Evolutionary conservation across 2,888 invertebrate genomes (phyloP), one percentile per base, ranked within the genome.

Genomic region (Phrixothrix hirtus): DNA sequence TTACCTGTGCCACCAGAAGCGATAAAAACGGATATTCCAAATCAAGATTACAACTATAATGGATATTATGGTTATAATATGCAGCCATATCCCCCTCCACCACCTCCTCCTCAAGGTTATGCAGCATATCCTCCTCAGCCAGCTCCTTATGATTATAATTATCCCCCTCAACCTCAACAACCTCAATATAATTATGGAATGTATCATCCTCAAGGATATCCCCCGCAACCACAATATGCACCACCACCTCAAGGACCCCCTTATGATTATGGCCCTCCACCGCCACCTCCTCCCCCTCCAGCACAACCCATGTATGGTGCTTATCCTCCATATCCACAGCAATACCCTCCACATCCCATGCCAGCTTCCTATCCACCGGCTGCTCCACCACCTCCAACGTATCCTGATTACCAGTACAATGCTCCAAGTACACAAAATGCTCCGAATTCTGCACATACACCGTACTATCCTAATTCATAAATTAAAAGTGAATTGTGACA

Each of bases 61-160:
- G 63, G 63, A 27, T 68, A 68, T 32, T 67, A 67, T 42, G 63
- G 64, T 17, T 68, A 68, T 38, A 63, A 62, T 3, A 68, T 70
- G 45, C 74, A 67, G 35, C 69, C 72, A 6, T 74, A 74, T 59
- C 65, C 65, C 59, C 65, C 65, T 34, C 60, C 49, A 21, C 66
- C 68, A 0, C 66, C 61, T 7, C 55, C 47, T 31, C 54, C 43
- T 11, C 52, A 46, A 45, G 56, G 54, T 2, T 64, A 63, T 35
- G 54, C 45, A 10, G 59, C 54, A 15, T 63, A 67, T 45, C 61
- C 58, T 5, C 52, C 61, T 9, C 67, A 67, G 54, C 59, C 63
- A 13, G 70, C 71, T 12, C 68, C 72, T 0, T 74, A 74, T 49
- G 74, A 75, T 35, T 64, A 67, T 56, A 69, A 64, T 16, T 73